These are phyloP conservation scores for Vulpes ferrilata DNA, from an alignment of 2,113 vertebrate genomes.

Conservation along the genomic window DNA sequence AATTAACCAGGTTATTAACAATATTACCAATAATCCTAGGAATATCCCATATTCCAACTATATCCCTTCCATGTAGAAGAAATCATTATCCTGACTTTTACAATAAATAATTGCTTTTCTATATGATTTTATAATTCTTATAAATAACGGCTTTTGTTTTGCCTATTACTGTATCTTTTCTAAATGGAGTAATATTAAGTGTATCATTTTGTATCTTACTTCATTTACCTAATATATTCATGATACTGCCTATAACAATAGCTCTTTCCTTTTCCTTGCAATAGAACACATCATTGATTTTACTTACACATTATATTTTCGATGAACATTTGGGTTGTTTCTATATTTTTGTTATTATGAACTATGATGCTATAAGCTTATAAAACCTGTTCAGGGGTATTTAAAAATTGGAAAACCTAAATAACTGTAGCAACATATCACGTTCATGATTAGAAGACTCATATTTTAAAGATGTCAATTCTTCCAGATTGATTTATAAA, in stretches of 20 bases:
- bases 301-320: neutral
- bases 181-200: neutral
- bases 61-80: neutral
- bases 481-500: slow-evolving; percentile 27
- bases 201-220: neutral
- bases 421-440: neutral
- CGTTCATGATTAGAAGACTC: neutral
- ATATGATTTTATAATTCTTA: neutral
- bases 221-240: slow-evolving; percentile 3
- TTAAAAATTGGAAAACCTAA: slow-evolving; percentile 40
- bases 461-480: neutral
- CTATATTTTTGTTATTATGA: neutral
- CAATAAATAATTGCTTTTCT: neutral
- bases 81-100: neutral
- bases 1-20: neutral
- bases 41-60: neutral
- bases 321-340: neutral
- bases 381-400: neutral
- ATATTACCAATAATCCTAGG: neutral
- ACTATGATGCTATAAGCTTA: neutral
- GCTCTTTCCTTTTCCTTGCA: neutral
- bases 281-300: neutral
- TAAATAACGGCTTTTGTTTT: neutral
- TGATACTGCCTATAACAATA: neutral
- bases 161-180: neutral